Evolutionary conservation across 2,888 invertebrate species (phyloP).

Genomic region (Eupithecia dodoneata): DNA sequence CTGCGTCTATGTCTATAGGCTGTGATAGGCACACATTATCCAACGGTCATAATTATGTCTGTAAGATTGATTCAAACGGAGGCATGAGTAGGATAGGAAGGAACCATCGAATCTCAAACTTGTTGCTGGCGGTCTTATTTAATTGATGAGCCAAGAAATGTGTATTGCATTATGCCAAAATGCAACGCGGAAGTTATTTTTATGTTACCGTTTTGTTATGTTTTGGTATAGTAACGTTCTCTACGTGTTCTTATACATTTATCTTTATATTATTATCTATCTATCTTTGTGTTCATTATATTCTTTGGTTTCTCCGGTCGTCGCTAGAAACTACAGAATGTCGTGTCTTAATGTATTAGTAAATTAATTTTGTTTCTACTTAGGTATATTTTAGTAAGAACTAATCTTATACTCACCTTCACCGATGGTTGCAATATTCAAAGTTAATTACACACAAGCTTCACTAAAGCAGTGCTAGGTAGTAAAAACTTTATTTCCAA

Average conservation of each 20-base stretch:
- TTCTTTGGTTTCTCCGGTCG: not conserved
- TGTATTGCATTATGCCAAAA: slow-evolving; percentile 1
- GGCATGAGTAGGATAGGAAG: not conserved
- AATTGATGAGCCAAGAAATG: slow-evolving; percentile 5
- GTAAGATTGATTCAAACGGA: not conserved
- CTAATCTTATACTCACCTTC: not conserved
- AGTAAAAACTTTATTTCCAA: not conserved
- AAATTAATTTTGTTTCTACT: not conserved
- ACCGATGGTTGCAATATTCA: not conserved
- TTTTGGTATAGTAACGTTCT: not conserved
- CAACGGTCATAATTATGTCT: not conserved
- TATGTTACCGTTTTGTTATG: not conserved
- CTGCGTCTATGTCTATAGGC: too few relatives aligned
- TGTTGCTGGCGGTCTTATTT: not conserved
- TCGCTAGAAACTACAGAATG: not conserved
- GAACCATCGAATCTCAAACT: not conserved
- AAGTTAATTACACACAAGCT: not conserved
- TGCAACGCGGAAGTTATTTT: not conserved
- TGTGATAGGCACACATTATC: not conserved
- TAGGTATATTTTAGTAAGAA: not conserved
- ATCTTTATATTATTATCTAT: not conserved
- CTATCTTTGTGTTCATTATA: not conserved
- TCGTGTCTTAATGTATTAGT: not conserved
- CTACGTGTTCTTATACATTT: not conserved
- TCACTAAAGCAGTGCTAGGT: not conserved